These are phyloP conservation scores for Stomatorhinus ivindoensis DNA, from an alignment of 2,113 vertebrate genomes.

Conservation along the genomic window DNA sequence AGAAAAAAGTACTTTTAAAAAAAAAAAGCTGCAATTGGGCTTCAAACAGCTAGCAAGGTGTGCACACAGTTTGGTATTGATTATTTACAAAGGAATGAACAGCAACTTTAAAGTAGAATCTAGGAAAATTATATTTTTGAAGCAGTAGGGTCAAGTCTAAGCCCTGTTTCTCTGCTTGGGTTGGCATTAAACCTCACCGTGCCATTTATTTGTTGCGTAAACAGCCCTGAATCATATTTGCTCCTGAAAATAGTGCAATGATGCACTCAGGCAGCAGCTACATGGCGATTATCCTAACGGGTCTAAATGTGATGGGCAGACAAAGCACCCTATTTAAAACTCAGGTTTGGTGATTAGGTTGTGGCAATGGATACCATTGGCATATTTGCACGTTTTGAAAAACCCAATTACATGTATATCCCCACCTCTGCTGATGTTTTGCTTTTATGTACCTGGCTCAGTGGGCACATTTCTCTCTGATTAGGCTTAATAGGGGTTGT, in stretches of 20 bases:
- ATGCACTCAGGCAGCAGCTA: not conserved
- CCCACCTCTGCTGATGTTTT: not conserved
- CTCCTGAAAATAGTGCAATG: not conserved
- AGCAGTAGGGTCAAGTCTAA: not conserved
- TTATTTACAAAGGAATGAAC: not conserved
- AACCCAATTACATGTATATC: constrained; percentile 3
- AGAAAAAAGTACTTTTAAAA: not conserved
- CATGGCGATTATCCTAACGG: not conserved
- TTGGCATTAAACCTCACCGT: not conserved
- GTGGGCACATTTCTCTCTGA: not conserved
- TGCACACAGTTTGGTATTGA: not conserved
- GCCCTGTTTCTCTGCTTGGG: not conserved
- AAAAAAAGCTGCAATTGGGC: not conserved
- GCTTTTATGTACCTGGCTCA: not conserved
- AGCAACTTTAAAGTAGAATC: not conserved
- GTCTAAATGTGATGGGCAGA: not conserved
- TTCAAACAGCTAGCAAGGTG: not conserved
- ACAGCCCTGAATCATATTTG: not conserved
- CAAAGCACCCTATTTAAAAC: not conserved
- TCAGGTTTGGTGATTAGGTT: not conserved
- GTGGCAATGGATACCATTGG: not conserved
- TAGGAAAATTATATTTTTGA: not conserved
- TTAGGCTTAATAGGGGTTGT: constrained; percentile 24
- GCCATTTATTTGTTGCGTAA: not conserved
- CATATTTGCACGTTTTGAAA: not conserved